phyloP scores from a whole-genome alignment of 2,797 vertebrate genomes.

The Hirundo rustica region DNA sequence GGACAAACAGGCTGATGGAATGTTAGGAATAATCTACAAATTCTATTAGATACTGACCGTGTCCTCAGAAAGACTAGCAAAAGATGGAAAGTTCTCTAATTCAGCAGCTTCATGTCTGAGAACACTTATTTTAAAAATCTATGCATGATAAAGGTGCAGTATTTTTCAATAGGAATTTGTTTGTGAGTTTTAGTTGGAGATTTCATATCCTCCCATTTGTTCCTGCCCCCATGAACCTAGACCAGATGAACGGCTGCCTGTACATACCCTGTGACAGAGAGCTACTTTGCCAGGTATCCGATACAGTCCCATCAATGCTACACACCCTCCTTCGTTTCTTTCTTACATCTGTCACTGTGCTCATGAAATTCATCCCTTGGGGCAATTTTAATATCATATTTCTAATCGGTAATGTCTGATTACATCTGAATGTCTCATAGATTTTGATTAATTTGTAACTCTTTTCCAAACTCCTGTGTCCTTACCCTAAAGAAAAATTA shows the following conservation, averaged over 20 bases:
- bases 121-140: neutral
- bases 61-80: neutral
- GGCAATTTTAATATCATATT: constrained; percentile 10
- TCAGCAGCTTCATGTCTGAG: neutral
- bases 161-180: neutral
- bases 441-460: constrained; percentile 23
- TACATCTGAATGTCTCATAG: neutral
- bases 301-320: neutral
- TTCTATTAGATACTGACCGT: neutral
- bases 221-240: rapidly evolving
- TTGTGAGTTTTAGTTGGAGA: neutral
- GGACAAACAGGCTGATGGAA: neutral
- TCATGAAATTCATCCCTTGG: neutral
- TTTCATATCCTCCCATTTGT: neutral
- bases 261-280: neutral
- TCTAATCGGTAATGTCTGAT: constrained; percentile 19
- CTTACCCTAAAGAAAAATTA: neutral
- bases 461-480: neutral
- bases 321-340: neutral
- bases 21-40: neutral
- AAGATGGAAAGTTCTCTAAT: neutral
- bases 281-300: neutral
- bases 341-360: neutral
- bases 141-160: neutral
- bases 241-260: neutral